Evolutionary conservation across 2,113 vertebrate species (phyloP), one percentile per base, ranked within the genome.

Genomic region (Callionymus lyra): DNA sequence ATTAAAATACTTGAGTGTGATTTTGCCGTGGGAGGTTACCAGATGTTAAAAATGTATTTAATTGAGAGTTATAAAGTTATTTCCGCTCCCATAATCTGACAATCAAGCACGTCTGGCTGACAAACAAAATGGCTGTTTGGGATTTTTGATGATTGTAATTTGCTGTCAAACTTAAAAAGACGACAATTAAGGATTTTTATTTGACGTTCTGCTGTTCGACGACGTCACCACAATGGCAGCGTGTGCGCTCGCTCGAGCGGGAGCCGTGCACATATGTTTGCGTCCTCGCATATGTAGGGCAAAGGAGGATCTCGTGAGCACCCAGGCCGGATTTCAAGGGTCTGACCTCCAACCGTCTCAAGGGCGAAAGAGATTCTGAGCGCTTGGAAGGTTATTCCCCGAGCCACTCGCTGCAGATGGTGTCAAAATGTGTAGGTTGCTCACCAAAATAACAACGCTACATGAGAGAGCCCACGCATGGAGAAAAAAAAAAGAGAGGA

Each of bases 81-180:
- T 72, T 61, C 53, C 47, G 61, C 51, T 44, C 55, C 50, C 66
- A 34, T 53, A 63, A 70, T 76, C 63, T 53, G 47, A 58, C 59
- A 60, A 60, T 64, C 56, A 51, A 61, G 72, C n/a, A 65, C 39
- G 55, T 36, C 36, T 72, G 13, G 10, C 44, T 50, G 56, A 64
- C 41, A 59, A 62, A 44, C 27, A n/a, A n/a, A n/a, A 49, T 5
- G 44, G 17, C 44, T 62, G 41, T 47, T 59, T 47, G 4, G 42
- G 34, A 44, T 8, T 38, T 74, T 70, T 64, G 42, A 80, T 74
- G 72, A 68, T 71, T 65, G 27, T 63, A 62, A 70, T 78, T 69
- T 53, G 36, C 53, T 67, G 47, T 50, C 48, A 50, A 61, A 27
- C 44, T 61, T 44, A 10, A 65, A 60, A 62, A 59, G 52, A 63